These are phyloP conservation scores for Camelus bactrianus DNA, from an alignment of 2,113 vertebrate genomes.

Conservation along the genomic window DNA sequence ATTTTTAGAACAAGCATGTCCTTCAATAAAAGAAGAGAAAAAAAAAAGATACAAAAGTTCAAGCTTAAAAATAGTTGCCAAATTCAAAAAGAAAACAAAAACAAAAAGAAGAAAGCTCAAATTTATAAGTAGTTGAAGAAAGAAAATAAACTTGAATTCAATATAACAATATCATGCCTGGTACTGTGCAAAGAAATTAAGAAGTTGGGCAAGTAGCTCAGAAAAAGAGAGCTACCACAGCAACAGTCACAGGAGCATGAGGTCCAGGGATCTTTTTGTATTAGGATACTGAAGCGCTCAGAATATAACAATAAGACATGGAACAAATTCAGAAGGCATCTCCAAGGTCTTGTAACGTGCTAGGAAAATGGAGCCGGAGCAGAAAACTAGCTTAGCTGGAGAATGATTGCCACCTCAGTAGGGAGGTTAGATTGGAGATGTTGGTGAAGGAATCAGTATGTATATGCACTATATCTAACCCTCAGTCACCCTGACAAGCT, in stretches of 20 bases:
- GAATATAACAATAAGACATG: not conserved
- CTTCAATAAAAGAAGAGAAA: not conserved
- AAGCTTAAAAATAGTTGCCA: not conserved
- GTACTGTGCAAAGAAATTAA: not conserved
- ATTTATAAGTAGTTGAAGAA: not conserved
- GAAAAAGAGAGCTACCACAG: slow-evolving; percentile 1
- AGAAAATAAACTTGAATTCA: not conserved
- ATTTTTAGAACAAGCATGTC: not conserved
- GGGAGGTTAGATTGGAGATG: not conserved
- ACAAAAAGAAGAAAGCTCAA: not conserved
- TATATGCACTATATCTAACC: not conserved
- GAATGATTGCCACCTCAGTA: not conserved
- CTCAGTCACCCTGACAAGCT: not conserved
- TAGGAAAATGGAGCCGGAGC: not conserved
- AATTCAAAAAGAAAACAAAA: not conserved
- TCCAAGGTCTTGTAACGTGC: not conserved
- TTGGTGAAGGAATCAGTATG: not conserved
- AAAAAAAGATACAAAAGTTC: not conserved
- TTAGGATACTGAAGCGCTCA: not conserved
- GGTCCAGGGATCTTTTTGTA: not conserved
- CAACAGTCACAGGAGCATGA: not conserved
- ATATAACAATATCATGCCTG: not conserved
- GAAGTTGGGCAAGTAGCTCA: not conserved
- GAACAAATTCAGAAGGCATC: not conserved
- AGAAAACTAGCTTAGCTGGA: not conserved